phyloP scores from a whole-genome alignment of 2,797 vertebrate genomes.

The Phrynocephalus forsythii region DNA sequence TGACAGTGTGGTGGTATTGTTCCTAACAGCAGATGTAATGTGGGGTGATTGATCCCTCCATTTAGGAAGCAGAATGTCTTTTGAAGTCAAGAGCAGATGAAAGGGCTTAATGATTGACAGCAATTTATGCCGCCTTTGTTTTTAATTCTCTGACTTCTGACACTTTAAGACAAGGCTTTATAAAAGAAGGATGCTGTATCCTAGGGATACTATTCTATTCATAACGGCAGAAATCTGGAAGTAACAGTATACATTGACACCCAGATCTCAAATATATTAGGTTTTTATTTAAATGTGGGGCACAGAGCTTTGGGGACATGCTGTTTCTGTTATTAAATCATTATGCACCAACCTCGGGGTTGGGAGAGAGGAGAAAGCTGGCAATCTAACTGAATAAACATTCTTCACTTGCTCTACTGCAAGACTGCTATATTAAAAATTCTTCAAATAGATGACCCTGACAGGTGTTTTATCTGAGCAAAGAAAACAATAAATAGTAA shows the following conservation, averaged over 20 bases:
- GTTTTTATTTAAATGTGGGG: conserved; percentile 72
- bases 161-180: conserved; percentile 76
- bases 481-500: conserved; percentile 74
- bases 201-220: conserved; percentile 65
- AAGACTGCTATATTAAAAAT: conserved; percentile 74
- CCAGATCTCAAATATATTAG: conserved; percentile 69
- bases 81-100: conserved; percentile 67
- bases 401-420: conserved; percentile 60
- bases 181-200: conserved; percentile 72
- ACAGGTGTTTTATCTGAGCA: conserved; percentile 72
- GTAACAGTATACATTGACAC: conserved; percentile 56
- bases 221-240: conserved; percentile 53
- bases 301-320: conserved; percentile 68
- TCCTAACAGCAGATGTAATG: conserved; percentile 41
- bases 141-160: conserved; percentile 77
- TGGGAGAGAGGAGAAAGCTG: conserved; percentile 47
- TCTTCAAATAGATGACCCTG: conserved; percentile 66
- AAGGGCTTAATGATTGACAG: conserved; percentile 77
- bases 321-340: conserved; percentile 77
- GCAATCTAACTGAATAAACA: conserved; percentile 63
- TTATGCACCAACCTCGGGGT: conserved; percentile 64
- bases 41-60: conserved; percentile 72
- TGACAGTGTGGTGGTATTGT: neutral
- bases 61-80: conserved; percentile 70
- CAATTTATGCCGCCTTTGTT: conserved; percentile 72